Evolutionary conservation across 1,140 invertebrate genomes (phyloP).

Genomic region (Philopotamus ludificatus): DNA sequence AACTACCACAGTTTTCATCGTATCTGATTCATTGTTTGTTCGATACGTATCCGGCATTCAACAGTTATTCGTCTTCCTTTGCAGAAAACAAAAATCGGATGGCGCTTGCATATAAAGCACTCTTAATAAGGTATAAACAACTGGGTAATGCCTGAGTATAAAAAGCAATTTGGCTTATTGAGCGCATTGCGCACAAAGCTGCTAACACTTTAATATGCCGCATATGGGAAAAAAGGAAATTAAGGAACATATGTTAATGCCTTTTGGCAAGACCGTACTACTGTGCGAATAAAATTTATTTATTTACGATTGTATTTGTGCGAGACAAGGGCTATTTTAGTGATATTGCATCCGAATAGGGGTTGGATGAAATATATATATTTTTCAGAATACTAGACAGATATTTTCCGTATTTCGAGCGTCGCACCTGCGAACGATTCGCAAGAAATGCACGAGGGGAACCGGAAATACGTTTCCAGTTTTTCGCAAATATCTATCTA

Average conservation of each 20-base stretch:
- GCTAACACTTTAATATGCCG: constrained; percentile 25
- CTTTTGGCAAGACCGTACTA: not conserved
- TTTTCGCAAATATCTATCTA: not conserved
- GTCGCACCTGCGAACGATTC: not conserved
- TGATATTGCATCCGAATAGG: no score
- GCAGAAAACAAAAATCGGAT: not conserved
- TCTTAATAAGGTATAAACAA: constrained; percentile 37
- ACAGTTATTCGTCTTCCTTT: no score
- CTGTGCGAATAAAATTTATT: constrained; percentile 6
- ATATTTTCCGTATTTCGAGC: not conserved
- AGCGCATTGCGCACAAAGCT: constrained; percentile 28
- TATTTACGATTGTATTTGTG: not conserved
- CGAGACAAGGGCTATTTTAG: no score
- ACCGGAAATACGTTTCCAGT: constrained; percentile 9
- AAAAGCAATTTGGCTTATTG: constrained; percentile 41
- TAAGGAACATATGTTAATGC: constrained; percentile 13
- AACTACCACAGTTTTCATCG: no score
- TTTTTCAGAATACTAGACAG: not conserved
- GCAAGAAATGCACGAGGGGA: not conserved
- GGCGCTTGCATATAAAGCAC: constrained; percentile 29
- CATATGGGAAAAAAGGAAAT: constrained; percentile 1
- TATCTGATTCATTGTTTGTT: no score
- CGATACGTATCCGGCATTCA: no score
- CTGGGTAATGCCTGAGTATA: constrained; percentile 27
- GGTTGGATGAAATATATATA: no score